Base-by-base conservation (phyloP, 2,797 vertebrate species). In the Trichosurus vulpecula region DNA sequence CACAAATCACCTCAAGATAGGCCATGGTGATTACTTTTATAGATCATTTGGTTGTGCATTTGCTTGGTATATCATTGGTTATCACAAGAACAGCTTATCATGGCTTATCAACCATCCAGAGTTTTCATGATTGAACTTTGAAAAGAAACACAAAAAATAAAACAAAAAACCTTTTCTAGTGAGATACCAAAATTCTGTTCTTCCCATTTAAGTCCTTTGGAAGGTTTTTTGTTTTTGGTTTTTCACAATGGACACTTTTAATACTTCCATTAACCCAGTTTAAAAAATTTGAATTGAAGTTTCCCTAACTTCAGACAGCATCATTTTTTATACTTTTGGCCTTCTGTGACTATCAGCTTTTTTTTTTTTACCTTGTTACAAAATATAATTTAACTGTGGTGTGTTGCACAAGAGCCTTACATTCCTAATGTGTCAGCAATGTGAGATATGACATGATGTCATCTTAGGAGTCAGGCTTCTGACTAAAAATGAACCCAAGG, bases 401-500 rank as follows among this genome's bases (percentile, higher is more conserved):
- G 1, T 92, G 93, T 95, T 95, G 90, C 16, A 81, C 27, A 92
- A 95, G 27, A 4, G 47, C 95, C 52, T 90, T 96, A 81, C 22
- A 16, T 93, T 91, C 58, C 55, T 51, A 47, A 52, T 61, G 14
- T 95, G 11, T 96, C 94, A 97, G 81, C 52, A 91, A 52, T 92
- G 54, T 57, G 19, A 87, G 41, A 87, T 91, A 54, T 92, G n/a
- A 66, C n/a, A 93, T 47, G 35, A 92, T 96, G 51, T 94, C 93
- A 93, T 96, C 93, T 96, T 94, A 35, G 93, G 81, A n/a, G n/a
- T 95, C 95, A 94, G 93, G 96, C 95, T 27, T 95, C 57, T 52
- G 87, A 94, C 47, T 94, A 91, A 93, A 97, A 95, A 94, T 89
- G 31, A 47, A 8, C 56, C 16, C n/a, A 92, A 94, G 0, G 47